phyloP scores from a whole-genome alignment of 35 echinoderm and acorn worm species.

The Apostichopus californicus region DNA sequence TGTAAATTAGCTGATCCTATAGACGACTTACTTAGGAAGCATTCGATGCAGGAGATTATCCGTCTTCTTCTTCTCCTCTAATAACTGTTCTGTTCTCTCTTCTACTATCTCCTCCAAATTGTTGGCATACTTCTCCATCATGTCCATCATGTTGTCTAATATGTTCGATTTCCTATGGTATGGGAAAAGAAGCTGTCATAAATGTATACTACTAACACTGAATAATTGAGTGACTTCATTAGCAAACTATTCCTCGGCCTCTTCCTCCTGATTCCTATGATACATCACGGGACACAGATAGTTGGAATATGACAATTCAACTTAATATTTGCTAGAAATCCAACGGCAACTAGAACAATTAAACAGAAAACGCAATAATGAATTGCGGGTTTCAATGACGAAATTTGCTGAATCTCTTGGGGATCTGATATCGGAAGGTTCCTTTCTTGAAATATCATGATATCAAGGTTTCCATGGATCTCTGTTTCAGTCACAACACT shows the following conservation, averaged over 20 bases:
- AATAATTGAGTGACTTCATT: no score
- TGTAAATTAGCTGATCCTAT: no score
- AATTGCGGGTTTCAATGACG: no score
- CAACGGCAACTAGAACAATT: no score
- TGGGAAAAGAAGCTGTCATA: neutral
- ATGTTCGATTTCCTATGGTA: constrained; percentile 88
- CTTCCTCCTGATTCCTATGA: no score
- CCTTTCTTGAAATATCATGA: neutral
- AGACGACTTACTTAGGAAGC: constrained; percentile 84
- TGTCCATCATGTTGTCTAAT: constrained; percentile 95
- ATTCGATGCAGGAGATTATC: constrained; percentile 93
- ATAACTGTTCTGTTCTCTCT: constrained; percentile 88
- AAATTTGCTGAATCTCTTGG: no score
- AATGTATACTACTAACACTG: no score
- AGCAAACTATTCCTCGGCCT: no score
- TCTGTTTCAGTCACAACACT: no score
- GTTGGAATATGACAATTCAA: neutral
- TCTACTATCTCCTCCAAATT: constrained; percentile 97
- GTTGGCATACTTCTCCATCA: constrained; percentile 99
- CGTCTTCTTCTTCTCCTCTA: constrained; percentile 99
- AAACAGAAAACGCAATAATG: no score
- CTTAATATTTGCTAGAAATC: neutral
- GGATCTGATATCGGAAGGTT: no score
- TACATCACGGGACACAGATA: no score
- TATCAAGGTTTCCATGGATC: neutral